Evolutionary conservation across 2,797 vertebrate genomes (phyloP).

Genomic region (Eulemur coronatus): DNA sequence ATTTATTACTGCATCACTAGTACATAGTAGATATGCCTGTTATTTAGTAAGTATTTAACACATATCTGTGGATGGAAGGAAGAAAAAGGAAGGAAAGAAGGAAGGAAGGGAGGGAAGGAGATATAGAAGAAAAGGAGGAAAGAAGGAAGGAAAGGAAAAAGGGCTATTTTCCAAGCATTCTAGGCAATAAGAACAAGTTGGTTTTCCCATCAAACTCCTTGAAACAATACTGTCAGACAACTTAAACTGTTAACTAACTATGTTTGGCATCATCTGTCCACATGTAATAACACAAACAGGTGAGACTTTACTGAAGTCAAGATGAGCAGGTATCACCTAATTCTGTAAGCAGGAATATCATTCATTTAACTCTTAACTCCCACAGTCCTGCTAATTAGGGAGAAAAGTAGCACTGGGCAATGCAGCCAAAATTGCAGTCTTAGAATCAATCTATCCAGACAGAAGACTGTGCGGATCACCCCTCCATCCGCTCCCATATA

Average conservation of each 20-base stretch:
- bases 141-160: neutral
- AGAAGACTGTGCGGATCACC: neutral
- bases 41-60: neutral
- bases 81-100: neutral
- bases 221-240: neutral
- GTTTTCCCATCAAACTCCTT: neutral
- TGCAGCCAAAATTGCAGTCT: neutral
- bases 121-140: accelerated
- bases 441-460: neutral
- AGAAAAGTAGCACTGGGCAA: neutral
- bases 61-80: neutral
- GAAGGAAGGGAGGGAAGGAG: accelerated
- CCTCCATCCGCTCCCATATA: neutral
- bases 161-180: neutral
- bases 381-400: neutral
- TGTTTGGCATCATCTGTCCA: neutral
- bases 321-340: neutral
- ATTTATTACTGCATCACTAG: neutral
- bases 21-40: neutral
- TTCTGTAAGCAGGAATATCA: neutral
- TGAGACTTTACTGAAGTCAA: neutral
- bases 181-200: neutral
- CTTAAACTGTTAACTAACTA: neutral
- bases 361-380: neutral
- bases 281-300: neutral